Base-by-base conservation (phyloP, 2,888 invertebrate genomes). In the Lysandra bellargus region DNA sequence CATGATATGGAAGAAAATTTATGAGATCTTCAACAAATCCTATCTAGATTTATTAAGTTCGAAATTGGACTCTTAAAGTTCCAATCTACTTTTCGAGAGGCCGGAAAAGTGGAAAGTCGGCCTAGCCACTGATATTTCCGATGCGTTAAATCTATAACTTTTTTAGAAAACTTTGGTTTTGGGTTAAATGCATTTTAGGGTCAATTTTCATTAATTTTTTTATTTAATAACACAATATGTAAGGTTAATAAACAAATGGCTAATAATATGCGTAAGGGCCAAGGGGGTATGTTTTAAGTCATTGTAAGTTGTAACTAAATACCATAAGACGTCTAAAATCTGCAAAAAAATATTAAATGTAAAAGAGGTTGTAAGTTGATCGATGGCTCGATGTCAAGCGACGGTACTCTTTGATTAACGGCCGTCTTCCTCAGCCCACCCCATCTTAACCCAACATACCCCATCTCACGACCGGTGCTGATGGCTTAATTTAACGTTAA, bases 391-490 rank as follows among this genome's bases (percentile, higher is more conserved):
- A 79, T 79, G 78, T 79, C 78, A 79, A 73, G 74, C 78, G 78
- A 57, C 73, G 74, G 57, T 74, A 57, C 78, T 79, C 78, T 79
- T 79, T 79, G 78, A 79, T 79, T 79, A 79, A 79, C 78, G 78
- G 74, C 60, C 57, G 49, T 79, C 78, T 79, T 79, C 37, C 74
- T 44, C 74, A 60, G 57, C 37, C 73, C 30, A 57, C 74, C 74
- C 73, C 57, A 40, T 72, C 73, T 53, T 78, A 78, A 40, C 78
- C 78, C 73, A 14, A 14, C 33, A 14, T 69, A 23, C 23, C 30
- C 12, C 49, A 49, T 49, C 75, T n/a, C 23, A 5, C 7, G 17
- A 57, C 44, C 23, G 23, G 75, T 23, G 75, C 49, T 49, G 75
- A 75, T 75, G 75, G 75, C 75, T 75, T 75, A 44, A 75, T 75